A percentile compares a stretch with the other conserved stretches of the same genome.
Conservation (phyloP, 2,888 invertebrate genomes). For the Notodonta dromedarius region DNA sequence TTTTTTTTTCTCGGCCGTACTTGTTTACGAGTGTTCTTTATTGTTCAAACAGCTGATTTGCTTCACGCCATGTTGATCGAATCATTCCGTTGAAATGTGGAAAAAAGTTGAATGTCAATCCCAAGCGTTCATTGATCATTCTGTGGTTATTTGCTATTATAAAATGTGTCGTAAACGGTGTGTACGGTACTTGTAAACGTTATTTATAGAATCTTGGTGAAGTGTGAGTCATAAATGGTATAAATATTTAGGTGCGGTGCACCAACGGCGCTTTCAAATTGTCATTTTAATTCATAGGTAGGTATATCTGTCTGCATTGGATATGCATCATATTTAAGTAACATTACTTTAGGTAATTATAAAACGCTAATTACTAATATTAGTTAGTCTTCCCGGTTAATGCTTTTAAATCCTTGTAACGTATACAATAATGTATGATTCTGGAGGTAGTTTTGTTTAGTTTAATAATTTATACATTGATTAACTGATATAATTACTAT, state of each 20-base stretch:
- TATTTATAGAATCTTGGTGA: conserved; percentile 10
- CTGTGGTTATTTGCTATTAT: conserved; percentile 9
- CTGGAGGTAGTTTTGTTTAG: too few relatives aligned
- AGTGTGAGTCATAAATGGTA: conserved; percentile 24
- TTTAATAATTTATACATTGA: too few relatives aligned
- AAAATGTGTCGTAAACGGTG: conserved; percentile 12
- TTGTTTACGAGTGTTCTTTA: conserved; percentile 11
- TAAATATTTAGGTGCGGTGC: conserved; percentile 15
- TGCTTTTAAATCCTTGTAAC: too few relatives aligned
- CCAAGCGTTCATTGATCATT: conserved; percentile 9
- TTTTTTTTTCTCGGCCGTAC: conserved; percentile 12
- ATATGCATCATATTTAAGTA: neutral
- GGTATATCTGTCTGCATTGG: conserved; percentile 19
- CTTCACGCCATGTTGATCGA: conserved; percentile 6
- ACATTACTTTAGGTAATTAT: neutral
- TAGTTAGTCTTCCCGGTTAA: too few relatives aligned
- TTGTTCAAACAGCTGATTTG: conserved; percentile 23
- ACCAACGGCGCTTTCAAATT: conserved; percentile 10
- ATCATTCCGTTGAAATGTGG: neutral
- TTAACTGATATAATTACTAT: too few relatives aligned
- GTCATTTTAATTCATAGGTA: conserved; percentile 31
- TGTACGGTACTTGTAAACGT: neutral
- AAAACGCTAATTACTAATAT: too few relatives aligned
- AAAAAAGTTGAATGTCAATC: conserved; percentile 6
- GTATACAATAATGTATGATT: too few relatives aligned